A percentile compares a stretch with the other conserved stretches of the same genome.
These are phyloP conservation scores for Diadumene lineata DNA, from an alignment of 92 coral and sea anemone species.

Conservation along the genomic window DNA sequence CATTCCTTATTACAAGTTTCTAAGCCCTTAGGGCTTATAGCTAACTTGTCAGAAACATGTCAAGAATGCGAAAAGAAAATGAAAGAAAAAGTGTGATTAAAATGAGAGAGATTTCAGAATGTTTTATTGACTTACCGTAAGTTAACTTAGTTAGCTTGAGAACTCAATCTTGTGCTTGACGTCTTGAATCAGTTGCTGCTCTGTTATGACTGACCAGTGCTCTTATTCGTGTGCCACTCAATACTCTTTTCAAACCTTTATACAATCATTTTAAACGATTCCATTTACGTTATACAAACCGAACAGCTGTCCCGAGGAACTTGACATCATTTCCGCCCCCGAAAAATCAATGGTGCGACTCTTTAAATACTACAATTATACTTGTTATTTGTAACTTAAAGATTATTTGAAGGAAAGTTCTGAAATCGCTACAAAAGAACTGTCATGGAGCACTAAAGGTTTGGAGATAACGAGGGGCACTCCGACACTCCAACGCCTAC, in stretches of 20 bases:
- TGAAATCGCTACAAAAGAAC: conserved; percentile 6
- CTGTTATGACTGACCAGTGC: conserved; percentile 2
- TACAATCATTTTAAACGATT: conserved; percentile 9
- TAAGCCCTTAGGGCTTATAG: too few relatives aligned
- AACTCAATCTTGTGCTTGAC: background rate
- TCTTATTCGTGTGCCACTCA: conserved; percentile 12
- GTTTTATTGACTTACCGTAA: background rate
- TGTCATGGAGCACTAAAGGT: conserved; percentile 5
- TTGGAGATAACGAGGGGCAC: background rate
- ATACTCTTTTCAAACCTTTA: conserved; percentile 6
- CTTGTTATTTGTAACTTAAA: background rate
- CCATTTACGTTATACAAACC: conserved; percentile 12
- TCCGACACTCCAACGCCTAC: conserved; percentile 3
- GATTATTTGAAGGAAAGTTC: conserved; percentile 6
- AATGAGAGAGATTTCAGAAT: background rate
- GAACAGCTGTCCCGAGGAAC: conserved; percentile 9
- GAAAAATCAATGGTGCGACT: background rate
- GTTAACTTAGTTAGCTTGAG: background rate
- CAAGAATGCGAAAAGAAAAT: too few relatives aligned
- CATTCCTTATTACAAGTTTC: too few relatives aligned
- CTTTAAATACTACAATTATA: background rate
- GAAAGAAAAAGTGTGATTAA: too few relatives aligned
- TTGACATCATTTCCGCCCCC: conserved; percentile 19
- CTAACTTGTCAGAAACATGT: too few relatives aligned
- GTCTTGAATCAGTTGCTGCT: background rate